These are phyloP conservation scores for Pampus argenteus DNA, from an alignment of 2,797 vertebrate species.

Conservation along the genomic window DNA sequence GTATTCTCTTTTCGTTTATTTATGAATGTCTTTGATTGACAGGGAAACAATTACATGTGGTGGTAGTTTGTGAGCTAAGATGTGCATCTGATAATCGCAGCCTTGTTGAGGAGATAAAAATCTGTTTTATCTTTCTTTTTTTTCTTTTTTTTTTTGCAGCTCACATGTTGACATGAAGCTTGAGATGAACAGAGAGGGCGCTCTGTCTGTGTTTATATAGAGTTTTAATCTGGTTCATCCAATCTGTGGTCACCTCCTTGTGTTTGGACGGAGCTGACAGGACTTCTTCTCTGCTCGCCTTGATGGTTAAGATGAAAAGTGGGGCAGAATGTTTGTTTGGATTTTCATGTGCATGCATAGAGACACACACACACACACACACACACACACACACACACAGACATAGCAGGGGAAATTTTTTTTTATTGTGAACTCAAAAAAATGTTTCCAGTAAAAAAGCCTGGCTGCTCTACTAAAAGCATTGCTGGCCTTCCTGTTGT, in stretches of 20 bases:
- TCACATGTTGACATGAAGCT: slow-evolving; percentile 11
- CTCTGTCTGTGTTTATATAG: slow-evolving; percentile 14
- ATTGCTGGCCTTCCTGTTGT: slow-evolving; percentile 50
- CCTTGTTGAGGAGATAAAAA: slow-evolving; percentile 12
- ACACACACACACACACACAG: background rate
- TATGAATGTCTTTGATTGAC: slow-evolving; percentile 54
- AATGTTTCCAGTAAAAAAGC: slow-evolving; percentile 45
- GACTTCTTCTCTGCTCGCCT: slow-evolving; percentile 22
- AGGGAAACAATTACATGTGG: slow-evolving; percentile 36
- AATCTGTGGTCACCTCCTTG: slow-evolving; percentile 3
- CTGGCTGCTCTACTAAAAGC: slow-evolving; percentile 28
- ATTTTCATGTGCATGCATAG: slow-evolving; percentile 23
- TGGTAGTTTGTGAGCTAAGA: slow-evolving; percentile 25
- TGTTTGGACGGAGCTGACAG: slow-evolving; percentile 36
- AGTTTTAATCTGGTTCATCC: slow-evolving; percentile 31
- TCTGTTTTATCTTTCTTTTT: slow-evolving; percentile 20
- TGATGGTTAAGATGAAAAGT: slow-evolving; percentile 24
- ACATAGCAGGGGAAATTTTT: background rate
- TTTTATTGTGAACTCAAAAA: background rate
- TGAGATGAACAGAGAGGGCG: slow-evolving; percentile 19
- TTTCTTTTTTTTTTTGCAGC: slow-evolving; percentile 13
- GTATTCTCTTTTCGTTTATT: slow-evolving; percentile 50
- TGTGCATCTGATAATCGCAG: slow-evolving; percentile 8
- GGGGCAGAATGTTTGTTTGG: slow-evolving; percentile 19
- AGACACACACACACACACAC: background rate